Evolutionary conservation across 2,797 vertebrate genomes (phyloP).

Genomic region (Chelidonichthys spinosus): DNA sequence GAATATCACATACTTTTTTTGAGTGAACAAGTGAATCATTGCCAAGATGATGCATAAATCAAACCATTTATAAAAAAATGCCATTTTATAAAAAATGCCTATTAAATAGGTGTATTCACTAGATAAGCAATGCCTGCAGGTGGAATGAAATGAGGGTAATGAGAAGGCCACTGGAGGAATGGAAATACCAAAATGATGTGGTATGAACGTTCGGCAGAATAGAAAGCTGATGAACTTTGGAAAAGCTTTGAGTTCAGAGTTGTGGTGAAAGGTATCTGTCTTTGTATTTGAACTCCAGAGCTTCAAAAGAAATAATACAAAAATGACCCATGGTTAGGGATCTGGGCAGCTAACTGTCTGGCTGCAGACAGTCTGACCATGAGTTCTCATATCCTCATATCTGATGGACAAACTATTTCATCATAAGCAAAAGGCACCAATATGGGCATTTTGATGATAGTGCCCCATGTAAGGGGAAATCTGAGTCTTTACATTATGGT

Average conservation of each 20-base stretch:
- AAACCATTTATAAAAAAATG: slow-evolving; percentile 57
- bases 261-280: not conserved
- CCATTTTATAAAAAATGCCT: slow-evolving; percentile 45
- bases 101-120: slow-evolving; percentile 67
- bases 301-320: not conserved
- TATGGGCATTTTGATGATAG: not conserved
- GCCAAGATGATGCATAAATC: slow-evolving; percentile 58
- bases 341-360: not conserved
- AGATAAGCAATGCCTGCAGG: slow-evolving; percentile 73
- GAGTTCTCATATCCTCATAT: not conserved
- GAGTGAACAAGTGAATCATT: slow-evolving; percentile 58
- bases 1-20: slow-evolving; percentile 51
- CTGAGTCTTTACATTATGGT: not conserved
- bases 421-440: not conserved
- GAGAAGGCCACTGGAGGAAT: slow-evolving; percentile 55
- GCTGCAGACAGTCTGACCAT: too few species aligned
- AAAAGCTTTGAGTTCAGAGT: slow-evolving; percentile 1
- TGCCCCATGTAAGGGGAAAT: not conserved
- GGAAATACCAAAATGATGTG: slow-evolving; percentile 40
- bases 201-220: slow-evolving; percentile 16
- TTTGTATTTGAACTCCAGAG: not conserved
- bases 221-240: slow-evolving; percentile 24
- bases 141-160: slow-evolving; percentile 74
- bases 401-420: slow-evolving; percentile 2
- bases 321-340: not conserved